These are phyloP conservation scores for Labia minor DNA, from an alignment of 2,888 invertebrate species.

Conservation along the genomic window DNA sequence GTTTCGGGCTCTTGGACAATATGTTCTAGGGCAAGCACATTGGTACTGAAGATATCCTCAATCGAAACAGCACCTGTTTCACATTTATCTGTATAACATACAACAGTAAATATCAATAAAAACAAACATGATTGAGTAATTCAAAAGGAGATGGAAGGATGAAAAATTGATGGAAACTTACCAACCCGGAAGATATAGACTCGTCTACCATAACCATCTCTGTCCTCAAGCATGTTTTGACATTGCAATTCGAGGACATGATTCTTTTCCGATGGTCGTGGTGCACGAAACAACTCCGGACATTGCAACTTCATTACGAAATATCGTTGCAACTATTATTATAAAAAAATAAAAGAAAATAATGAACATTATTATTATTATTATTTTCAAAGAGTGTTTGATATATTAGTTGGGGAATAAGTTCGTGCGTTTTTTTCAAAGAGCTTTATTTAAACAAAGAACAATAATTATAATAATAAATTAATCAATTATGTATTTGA, in stretches of 20 bases:
- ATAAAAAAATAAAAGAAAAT: no score
- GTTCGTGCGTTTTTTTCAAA: no score
- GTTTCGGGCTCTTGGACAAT: conserved; percentile 44
- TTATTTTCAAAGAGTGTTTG: no score
- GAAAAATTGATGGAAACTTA: no score
- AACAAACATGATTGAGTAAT: no score
- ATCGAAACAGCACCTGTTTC: conserved; percentile 39
- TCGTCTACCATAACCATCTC: conserved; percentile 27
- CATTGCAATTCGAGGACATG: conserved; percentile 27
- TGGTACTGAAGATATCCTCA: conserved; percentile 43
- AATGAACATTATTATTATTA: no score
- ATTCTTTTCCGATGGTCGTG: conserved; percentile 26
- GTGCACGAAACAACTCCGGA: conserved; percentile 28
- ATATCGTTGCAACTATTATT: conserved; percentile 30
- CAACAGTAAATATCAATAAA: no score
- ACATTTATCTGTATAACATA: conserved; percentile 36
- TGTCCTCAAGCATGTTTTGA: conserved; percentile 26
- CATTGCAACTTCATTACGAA: conserved; percentile 28
- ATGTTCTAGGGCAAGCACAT: conserved; percentile 43
- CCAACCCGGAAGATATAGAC: conserved; percentile 29
- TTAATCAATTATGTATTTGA: no score
- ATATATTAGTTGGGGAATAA: no score
- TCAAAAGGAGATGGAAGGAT: no score
- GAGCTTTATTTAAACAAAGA: no score
- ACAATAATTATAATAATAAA: no score